Evolutionary conservation across 2,888 invertebrate genomes (phyloP).

Genomic region (Pinctada fucata): DNA sequence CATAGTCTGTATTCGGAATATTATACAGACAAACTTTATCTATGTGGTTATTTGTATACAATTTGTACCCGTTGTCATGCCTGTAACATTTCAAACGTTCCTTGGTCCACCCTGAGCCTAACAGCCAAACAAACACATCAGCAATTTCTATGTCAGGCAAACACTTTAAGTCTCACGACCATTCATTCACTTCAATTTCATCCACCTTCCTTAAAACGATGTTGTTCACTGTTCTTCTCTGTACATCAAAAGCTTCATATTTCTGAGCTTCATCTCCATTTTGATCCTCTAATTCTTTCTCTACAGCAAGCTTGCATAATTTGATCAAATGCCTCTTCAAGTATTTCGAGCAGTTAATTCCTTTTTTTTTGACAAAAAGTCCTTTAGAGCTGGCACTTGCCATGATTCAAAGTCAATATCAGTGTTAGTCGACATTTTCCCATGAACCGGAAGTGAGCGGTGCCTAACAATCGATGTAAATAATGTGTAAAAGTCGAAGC

Average conservation of each 20-base stretch:
- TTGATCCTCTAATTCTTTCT: not conserved
- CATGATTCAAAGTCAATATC: too few species aligned
- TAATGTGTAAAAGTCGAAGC: too few species aligned
- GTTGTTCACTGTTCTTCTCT: too few species aligned
- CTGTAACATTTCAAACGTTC: too few species aligned
- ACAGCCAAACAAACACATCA: not conserved
- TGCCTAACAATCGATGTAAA: too few species aligned
- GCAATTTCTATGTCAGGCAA: constrained; percentile 3
- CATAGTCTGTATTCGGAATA: not conserved
- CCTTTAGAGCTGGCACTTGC: not conserved
- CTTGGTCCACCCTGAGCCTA: too few species aligned
- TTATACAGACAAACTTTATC: not conserved
- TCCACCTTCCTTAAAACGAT: too few species aligned
- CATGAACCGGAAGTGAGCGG: too few species aligned
- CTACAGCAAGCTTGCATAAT: not conserved
- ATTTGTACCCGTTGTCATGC: too few species aligned
- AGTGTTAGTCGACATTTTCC: too few species aligned
- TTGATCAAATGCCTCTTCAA: not conserved
- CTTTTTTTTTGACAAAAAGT: not conserved
- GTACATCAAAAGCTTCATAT: too few species aligned
- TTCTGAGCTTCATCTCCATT: not conserved
- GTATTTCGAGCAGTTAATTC: not conserved
- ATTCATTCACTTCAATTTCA: not conserved
- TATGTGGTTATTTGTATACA: too few species aligned
- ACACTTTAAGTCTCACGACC: not conserved